These are phyloP conservation scores for Xylocampa areola DNA, from an alignment of 2,888 invertebrate genomes.

Conservation along the genomic window DNA sequence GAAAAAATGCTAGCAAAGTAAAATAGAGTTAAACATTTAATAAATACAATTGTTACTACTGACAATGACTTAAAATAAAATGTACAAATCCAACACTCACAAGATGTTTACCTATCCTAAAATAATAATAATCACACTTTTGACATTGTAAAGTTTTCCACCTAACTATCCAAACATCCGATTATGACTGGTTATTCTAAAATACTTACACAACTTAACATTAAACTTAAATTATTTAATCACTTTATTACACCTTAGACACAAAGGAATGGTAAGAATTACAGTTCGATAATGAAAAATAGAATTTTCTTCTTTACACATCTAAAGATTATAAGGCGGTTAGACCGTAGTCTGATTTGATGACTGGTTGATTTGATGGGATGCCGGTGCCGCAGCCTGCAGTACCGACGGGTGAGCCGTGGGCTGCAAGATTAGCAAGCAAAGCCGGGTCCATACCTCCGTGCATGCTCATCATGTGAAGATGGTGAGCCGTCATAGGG, in stretches of 20 bases:
- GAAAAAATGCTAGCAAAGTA: conserved; percentile 28
- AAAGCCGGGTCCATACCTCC: conserved; percentile 86
- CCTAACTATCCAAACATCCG: conserved; percentile 86
- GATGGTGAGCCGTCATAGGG: conserved; percentile 88
- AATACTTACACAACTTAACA: conserved; percentile 83
- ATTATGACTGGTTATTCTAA: conserved; percentile 84
- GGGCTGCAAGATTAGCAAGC: conserved; percentile 85
- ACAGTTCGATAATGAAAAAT: conserved; percentile 84
- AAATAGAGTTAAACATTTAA: conserved; percentile 41
- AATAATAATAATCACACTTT: conserved; percentile 89
- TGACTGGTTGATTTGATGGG: conserved; percentile 88
- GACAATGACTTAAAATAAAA: conserved; percentile 86
- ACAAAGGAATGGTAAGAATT: conserved; percentile 87
- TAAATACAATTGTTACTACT: conserved; percentile 53
- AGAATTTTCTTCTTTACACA: conserved; percentile 84
- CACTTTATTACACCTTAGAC: conserved; percentile 87
- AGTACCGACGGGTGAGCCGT: conserved; percentile 88
- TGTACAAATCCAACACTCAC: conserved; percentile 83
- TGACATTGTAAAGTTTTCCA: conserved; percentile 89
- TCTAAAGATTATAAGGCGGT: conserved; percentile 91
- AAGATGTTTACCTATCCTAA: conserved; percentile 81
- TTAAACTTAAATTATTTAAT: conserved; percentile 77
- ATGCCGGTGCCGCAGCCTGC: conserved; percentile 85
- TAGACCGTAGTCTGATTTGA: conserved; percentile 96
- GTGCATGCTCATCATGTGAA: conserved; percentile 87